Evolutionary conservation across 2,888 invertebrate genomes (phyloP).

Genomic region (Heliconius hortense): DNA sequence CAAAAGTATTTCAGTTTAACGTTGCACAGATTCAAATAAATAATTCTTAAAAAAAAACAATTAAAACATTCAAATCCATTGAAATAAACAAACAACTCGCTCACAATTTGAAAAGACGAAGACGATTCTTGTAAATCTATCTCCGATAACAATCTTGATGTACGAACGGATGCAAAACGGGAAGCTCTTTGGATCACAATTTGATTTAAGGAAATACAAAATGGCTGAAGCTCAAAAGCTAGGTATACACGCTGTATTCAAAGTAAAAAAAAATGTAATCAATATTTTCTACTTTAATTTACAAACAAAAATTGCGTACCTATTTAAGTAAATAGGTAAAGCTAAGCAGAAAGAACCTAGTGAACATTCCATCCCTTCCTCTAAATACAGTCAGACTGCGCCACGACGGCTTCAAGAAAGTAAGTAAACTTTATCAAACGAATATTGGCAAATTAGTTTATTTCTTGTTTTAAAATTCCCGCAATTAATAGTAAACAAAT

Average conservation of each 20-base stretch:
- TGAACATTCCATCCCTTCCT: too few species aligned
- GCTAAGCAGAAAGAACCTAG: too few species aligned
- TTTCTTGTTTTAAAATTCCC: neutral
- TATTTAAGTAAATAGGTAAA: too few species aligned
- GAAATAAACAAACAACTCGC: conserved; percentile 70
- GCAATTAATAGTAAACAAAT: neutral
- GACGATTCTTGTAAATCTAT: conserved; percentile 80
- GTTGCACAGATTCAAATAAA: neutral
- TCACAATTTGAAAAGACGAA: conserved; percentile 62
- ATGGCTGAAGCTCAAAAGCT: conserved; percentile 50
- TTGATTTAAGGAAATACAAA: conserved; percentile 75
- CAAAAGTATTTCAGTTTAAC: neutral
- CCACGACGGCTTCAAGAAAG: too few species aligned
- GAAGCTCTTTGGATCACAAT: conserved; percentile 62
- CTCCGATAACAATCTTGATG: conserved; percentile 80
- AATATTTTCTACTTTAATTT: neutral
- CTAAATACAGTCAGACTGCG: neutral
- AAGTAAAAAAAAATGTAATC: neutral
- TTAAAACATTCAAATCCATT: conserved; percentile 50
- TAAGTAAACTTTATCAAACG: neutral
- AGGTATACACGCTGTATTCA: conserved; percentile 17
- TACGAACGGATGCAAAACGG: conserved; percentile 81
- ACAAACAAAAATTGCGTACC: too few species aligned
- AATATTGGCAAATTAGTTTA: neutral
- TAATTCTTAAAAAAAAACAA: conserved; percentile 1